A percentile compares a stretch with the other conserved stretches of the same genome.
phyloP scores from a whole-genome alignment of 2,113 vertebrate genomes.

The Anolis sagrei region DNA sequence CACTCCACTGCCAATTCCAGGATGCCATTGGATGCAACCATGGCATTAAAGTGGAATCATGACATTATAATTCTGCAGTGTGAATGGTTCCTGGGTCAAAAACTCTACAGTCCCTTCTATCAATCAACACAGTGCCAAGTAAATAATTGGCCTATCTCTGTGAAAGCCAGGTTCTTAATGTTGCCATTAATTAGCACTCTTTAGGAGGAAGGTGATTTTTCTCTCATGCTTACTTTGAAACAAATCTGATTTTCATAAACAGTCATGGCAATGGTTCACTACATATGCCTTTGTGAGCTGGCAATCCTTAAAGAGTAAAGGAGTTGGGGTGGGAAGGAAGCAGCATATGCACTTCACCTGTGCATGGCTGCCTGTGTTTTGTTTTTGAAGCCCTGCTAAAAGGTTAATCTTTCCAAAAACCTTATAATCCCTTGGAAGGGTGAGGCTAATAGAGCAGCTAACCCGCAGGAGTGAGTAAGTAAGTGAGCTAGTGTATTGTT shows the following conservation, averaged over 20 bases:
- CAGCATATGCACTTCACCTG: constrained; percentile 1
- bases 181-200: not conserved
- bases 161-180: not conserved
- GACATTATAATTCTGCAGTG: too few relatives aligned
- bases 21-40: too few relatives aligned
- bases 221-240: not conserved
- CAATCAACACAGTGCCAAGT: not conserved
- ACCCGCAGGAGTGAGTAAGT: not conserved
- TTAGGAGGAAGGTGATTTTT: not conserved
- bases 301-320: not conserved
- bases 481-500: not conserved
- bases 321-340: not conserved
- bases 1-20: too few relatives aligned
- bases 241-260: not conserved
- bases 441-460: constrained; percentile 27
- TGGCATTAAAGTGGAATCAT: too few relatives aligned
- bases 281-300: not conserved
- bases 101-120: too few relatives aligned
- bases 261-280: not conserved
- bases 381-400: constrained; percentile 44
- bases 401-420: constrained; percentile 50
- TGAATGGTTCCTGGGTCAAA: too few relatives aligned
- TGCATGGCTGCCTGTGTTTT: constrained; percentile 31
- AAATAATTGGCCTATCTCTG: not conserved
- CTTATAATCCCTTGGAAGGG: not conserved